phyloP scores from a whole-genome alignment of 2,113 vertebrate species.

The Lontra canadensis region DNA sequence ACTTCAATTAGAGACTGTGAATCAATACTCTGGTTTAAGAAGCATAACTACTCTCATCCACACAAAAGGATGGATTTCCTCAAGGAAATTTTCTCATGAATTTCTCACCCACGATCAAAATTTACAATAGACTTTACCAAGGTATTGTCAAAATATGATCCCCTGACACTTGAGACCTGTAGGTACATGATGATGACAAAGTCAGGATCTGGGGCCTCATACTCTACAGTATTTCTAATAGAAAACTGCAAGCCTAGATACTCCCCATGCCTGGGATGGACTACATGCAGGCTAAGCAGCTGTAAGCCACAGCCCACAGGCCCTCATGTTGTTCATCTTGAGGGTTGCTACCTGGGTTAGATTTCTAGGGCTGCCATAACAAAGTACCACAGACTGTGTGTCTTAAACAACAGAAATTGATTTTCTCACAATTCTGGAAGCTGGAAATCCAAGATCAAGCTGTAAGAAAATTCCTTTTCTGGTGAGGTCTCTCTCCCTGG shows the following conservation, averaged over 20 bases:
- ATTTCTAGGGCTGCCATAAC: neutral
- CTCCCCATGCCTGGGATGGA: neutral
- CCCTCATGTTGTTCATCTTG: neutral
- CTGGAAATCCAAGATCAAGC: neutral
- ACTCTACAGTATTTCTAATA: neutral
- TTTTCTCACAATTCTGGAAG: neutral
- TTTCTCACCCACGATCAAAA: neutral
- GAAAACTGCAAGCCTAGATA: neutral
- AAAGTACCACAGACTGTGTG: neutral
- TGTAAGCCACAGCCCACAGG: neutral
- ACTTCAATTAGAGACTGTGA: neutral
- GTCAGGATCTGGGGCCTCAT: neutral
- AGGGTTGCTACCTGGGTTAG: neutral
- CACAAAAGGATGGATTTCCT: neutral
- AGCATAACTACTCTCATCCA: neutral
- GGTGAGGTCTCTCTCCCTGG: neutral
- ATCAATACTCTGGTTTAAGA: conserved; percentile 7
- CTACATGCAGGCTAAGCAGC: neutral
- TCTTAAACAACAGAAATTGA: neutral
- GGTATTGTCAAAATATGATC: neutral
- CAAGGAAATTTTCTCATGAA: neutral
- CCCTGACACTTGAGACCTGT: neutral
- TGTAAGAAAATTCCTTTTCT: neutral
- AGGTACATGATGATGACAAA: neutral
- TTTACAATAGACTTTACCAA: neutral